Percentiles rank a stretch among this genome's conserved stretches.
Evolutionary conservation across 2,888 invertebrate genomes (phyloP).

Genomic region (Taenaris catops): DNA sequence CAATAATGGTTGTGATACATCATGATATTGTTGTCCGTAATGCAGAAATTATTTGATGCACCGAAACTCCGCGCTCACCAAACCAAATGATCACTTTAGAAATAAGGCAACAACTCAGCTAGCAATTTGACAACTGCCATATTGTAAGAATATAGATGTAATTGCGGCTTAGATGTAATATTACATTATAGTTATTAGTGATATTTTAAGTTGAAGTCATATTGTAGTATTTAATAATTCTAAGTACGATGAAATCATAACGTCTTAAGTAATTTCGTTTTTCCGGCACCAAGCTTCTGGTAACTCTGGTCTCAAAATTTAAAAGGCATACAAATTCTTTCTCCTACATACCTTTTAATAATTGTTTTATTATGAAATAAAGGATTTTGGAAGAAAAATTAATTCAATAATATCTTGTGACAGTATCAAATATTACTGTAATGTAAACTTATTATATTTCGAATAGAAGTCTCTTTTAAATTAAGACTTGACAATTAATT

Average conservation of each 20-base stretch:
- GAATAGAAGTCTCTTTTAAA: too few relatives aligned
- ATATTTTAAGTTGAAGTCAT: slow-evolving; percentile 74
- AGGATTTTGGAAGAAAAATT: too few relatives aligned
- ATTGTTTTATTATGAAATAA: too few relatives aligned
- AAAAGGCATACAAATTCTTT: slow-evolving; percentile 12
- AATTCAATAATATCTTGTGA: slow-evolving; percentile 7
- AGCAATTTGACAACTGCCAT: slow-evolving; percentile 78
- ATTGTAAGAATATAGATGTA: slow-evolving; percentile 69
- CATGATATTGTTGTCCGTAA: slow-evolving; percentile 56
- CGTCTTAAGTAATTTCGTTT: slow-evolving; percentile 13
- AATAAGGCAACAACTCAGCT: slow-evolving; percentile 64
- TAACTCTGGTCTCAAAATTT: slow-evolving; percentile 5
- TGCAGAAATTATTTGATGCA: slow-evolving; percentile 35
- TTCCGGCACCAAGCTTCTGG: slow-evolving; percentile 9
- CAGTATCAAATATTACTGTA: neutral
- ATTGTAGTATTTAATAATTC: slow-evolving; percentile 73
- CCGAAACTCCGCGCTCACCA: slow-evolving; percentile 48
- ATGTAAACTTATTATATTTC: neutral
- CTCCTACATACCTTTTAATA: too few relatives aligned
- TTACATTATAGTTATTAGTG: slow-evolving; percentile 29
- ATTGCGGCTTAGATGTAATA: slow-evolving; percentile 45
- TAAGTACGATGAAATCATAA: slow-evolving; percentile 54
- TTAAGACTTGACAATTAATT: too few relatives aligned
- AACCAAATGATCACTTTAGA: slow-evolving; percentile 50
- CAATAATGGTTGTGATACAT: slow-evolving; percentile 75